Evolutionary conservation across 2,888 invertebrate genomes (phyloP).

Genomic region (Allygus modestus): DNA sequence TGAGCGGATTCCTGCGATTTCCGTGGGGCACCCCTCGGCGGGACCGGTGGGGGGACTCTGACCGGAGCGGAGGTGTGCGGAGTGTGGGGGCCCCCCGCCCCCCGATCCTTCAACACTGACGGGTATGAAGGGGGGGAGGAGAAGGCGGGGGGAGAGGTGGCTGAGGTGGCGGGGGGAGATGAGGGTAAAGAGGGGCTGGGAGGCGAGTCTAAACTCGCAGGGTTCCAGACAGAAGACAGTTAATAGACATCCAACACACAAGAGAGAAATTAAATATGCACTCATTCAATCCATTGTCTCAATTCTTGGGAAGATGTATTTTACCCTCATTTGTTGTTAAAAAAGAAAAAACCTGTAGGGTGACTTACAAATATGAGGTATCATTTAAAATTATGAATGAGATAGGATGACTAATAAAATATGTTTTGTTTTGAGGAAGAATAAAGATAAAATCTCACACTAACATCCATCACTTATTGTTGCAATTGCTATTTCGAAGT

Average conservation of each 20-base stretch:
- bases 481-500: too few relatives aligned
- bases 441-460: too few relatives aligned
- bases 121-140: slow-evolving; percentile 82
- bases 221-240: slow-evolving; percentile 53
- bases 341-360: too few relatives aligned
- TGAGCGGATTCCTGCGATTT: slow-evolving; percentile 66
- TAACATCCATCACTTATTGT: too few relatives aligned
- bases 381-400: too few relatives aligned
- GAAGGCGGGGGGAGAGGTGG: slow-evolving; percentile 71
- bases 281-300: neutral
- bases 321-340: too few relatives aligned
- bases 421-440: too few relatives aligned
- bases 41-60: slow-evolving; percentile 92
- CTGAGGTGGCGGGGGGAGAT: slow-evolving; percentile 75
- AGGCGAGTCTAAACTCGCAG: slow-evolving; percentile 51
- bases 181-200: slow-evolving; percentile 69
- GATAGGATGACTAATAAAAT: too few relatives aligned
- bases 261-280: neutral
- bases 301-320: neutral
- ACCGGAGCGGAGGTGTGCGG: slow-evolving; percentile 76
- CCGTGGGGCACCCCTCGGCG: slow-evolving; percentile 85
- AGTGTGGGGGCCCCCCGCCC: slow-evolving; percentile 65
- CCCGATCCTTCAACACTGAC: slow-evolving; percentile 84
- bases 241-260: slow-evolving; percentile 27
- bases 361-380: too few relatives aligned